phyloP scores from a whole-genome alignment of 2,113 vertebrate species.

The Cynocephalus volans region DNA sequence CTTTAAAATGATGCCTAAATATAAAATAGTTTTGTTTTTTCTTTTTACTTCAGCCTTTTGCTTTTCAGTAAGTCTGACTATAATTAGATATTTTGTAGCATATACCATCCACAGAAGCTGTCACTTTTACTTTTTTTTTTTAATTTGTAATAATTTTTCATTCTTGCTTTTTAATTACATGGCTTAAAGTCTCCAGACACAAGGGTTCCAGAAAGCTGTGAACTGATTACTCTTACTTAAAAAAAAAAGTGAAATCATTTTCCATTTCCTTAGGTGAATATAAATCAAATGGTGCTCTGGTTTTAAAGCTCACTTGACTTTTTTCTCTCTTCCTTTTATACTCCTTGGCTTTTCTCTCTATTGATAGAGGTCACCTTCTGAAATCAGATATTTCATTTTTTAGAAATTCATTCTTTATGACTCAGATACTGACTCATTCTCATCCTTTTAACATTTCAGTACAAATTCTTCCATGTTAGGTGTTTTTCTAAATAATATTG shows the following conservation, averaged over 20 bases:
- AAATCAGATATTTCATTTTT: slow-evolving; percentile 35
- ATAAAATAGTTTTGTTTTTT: background rate
- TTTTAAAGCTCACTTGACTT: slow-evolving; percentile 29
- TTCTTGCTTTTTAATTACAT: slow-evolving; percentile 52
- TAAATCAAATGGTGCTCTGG: slow-evolving; percentile 45
- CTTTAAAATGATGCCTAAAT: background rate
- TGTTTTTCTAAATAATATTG: background rate
- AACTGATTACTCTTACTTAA: slow-evolving; percentile 41
- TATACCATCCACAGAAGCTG: background rate
- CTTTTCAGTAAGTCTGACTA: background rate
- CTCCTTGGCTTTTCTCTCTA: background rate
- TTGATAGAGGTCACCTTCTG: slow-evolving; percentile 42
- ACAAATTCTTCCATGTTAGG: background rate
- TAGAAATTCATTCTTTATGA: background rate
- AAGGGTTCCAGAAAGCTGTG: background rate
- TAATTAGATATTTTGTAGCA: background rate
- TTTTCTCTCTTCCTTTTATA: background rate
- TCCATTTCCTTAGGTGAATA: slow-evolving; percentile 45
- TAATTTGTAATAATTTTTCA: slow-evolving; percentile 48
- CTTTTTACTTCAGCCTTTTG: background rate
- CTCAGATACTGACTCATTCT: slow-evolving; percentile 2
- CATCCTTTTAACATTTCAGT: background rate
- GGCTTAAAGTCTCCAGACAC: background rate
- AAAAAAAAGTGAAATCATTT: slow-evolving; percentile 74
- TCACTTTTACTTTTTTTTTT: slow-evolving; percentile 26